Evolutionary conservation across 1,140 invertebrate species (phyloP), one percentile per base, ranked within the genome.

Genomic region (Luehdorfia chinensis): DNA sequence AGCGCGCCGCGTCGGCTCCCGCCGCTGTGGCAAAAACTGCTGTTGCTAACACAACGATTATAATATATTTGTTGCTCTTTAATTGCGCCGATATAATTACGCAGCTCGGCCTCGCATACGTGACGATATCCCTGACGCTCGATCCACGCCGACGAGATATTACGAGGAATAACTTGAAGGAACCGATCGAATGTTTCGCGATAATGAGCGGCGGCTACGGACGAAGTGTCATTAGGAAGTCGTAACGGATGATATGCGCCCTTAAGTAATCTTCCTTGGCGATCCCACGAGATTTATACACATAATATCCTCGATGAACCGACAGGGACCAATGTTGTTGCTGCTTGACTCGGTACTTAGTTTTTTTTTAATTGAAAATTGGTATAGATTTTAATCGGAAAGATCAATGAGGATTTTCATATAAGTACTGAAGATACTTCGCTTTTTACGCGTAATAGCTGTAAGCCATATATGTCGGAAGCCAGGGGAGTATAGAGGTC

Each of bases 161-260:
- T 76, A 80, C 83, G 78, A 79, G 81, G 73, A 79, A 83, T 83
- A 83, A 77, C 77, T 81, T 62, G 63, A 63, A 55, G 61, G 67
- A 72, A 69, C 69, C 74, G 81, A 85, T 85, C 77, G 78, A 79
- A 76, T 81, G 70, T 79, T 71, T 76, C 58, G 57, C 69, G 77
- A 81, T 85, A 83, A 85, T 83, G 81, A 78, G 74, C 67, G 69
- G 55, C 66, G 66, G 66, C 52, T 65, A 67, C 65, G 72, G 75
- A 78, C 76, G 76, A 75, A n/a, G 81, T 78, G 77, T 81, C 75
- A 81, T 85, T 85, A 85, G 81, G 81, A 85, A 84, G 78, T 76
- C 75, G 71, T 77, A 80, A 74, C 71, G 54, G 67, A 55, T 64
- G 67, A 72, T 67, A 72, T 65, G 68, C 67, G 71, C 72, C 67